Percentiles rank a stretch among this genome's conserved stretches.
Conservation (phyloP, 1,140 invertebrate species). For the Akabosia matsudoensis region DNA sequence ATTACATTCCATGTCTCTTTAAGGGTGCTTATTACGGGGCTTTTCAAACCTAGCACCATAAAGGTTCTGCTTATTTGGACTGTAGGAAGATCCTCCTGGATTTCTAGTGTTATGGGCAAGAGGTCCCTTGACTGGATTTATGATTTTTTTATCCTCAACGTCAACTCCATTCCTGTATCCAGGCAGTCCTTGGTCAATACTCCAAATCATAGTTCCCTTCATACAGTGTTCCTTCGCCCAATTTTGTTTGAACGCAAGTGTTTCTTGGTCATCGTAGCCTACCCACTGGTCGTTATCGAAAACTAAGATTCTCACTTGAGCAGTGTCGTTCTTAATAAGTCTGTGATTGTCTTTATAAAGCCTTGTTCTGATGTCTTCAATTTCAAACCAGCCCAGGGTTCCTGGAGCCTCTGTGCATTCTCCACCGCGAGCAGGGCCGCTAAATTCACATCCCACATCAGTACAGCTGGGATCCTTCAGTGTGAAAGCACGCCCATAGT, state of each 20-base stretch:
- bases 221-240: conserved; percentile 19
- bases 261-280: conserved; percentile 22
- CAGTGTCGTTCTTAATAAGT: neutral
- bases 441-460: conserved; percentile 14
- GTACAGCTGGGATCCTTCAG: conserved; percentile 7
- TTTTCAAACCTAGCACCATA: conserved; percentile 3
- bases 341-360: neutral
- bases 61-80: neutral
- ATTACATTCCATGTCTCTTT: neutral
- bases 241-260: neutral
- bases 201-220: conserved; percentile 27
- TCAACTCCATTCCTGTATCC: neutral
- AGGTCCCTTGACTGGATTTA: neutral
- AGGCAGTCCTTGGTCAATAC: conserved; percentile 14
- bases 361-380: neutral
- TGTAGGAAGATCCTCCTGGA: neutral
- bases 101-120: neutral
- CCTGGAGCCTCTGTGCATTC: conserved; percentile 19
- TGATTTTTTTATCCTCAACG: neutral
- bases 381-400: conserved; percentile 23
- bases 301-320: neutral
- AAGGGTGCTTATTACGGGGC: no score
- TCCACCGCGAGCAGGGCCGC: neutral
- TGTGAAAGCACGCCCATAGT: conserved; percentile 20
- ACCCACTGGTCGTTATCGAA: conserved; percentile 25